These are phyloP conservation scores for Scaptomyza polygonia DNA, from an alignment of 2,888 invertebrate species.

Conservation along the genomic window DNA sequence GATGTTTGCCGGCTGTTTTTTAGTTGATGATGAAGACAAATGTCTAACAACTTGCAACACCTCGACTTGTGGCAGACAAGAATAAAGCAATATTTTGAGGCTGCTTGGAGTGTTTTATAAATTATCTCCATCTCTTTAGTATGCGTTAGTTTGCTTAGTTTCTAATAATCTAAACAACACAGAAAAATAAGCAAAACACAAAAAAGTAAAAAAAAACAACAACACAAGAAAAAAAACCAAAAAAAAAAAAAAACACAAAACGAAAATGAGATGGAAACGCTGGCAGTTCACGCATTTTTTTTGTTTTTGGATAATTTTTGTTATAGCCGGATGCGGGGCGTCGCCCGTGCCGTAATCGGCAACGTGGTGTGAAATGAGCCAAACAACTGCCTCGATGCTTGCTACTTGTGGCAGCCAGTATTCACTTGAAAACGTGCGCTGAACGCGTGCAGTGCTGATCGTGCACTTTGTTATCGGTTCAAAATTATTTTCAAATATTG, in stretches of 20 bases:
- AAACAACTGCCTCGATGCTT: conserved; percentile 52
- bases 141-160: conserved; percentile 61
- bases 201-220: conserved; percentile 2
- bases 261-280: conserved; percentile 17
- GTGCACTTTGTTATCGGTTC: conserved; percentile 19
- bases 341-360: conserved; percentile 38
- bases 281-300: conserved; percentile 8
- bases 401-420: conserved; percentile 26
- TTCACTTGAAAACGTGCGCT: conserved; percentile 66
- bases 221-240: conserved; percentile 20
- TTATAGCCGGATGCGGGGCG: conserved; percentile 41
- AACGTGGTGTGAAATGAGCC: conserved; percentile 70
- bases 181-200: conserved; percentile 25
- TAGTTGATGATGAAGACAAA: conserved; percentile 59
- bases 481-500: background rate
- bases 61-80: conserved; percentile 11
- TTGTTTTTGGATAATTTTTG: conserved; percentile 21
- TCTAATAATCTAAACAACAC: conserved; percentile 72
- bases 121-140: conserved; percentile 65
- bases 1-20: conserved; percentile 50
- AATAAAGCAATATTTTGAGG: conserved; percentile 27
- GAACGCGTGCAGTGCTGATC: conserved; percentile 66
- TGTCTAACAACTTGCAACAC: conserved; percentile 47
- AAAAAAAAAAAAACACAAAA: conserved; percentile 16
- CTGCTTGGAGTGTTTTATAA: conserved; percentile 71